Conservation (phyloP, 1,140 invertebrate species). For the Drosophila insularis region DNA sequence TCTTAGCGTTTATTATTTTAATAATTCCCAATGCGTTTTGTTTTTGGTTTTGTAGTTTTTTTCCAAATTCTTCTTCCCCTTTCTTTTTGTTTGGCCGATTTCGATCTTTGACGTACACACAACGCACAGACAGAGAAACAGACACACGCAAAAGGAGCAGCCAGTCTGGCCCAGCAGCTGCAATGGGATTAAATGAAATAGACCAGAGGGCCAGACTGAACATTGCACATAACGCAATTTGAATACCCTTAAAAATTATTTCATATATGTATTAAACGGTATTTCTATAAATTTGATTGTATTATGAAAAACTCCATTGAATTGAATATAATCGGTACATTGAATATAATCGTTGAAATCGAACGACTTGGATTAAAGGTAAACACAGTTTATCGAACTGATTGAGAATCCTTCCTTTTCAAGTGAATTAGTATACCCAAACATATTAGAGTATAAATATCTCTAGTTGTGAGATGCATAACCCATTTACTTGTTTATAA, state of each 20-base stretch:
- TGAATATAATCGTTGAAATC: too few species aligned
- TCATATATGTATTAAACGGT: too few species aligned
- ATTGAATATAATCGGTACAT: too few species aligned
- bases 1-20: constrained; percentile 68
- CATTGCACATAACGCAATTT: neutral
- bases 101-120: constrained; percentile 63
- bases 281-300: too few species aligned
- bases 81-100: constrained; percentile 30
- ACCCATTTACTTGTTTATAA: constrained; percentile 57
- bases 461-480: constrained; percentile 47
- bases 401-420: too few species aligned
- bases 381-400: too few species aligned
- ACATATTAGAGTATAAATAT: constrained; percentile 20
- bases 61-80: neutral
- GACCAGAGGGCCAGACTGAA: neutral
- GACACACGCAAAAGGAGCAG: neutral
- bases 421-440: too few species aligned
- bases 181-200: constrained; percentile 41
- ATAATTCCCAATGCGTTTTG: constrained; percentile 52
- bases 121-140: neutral
- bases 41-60: neutral
- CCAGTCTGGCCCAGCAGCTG: constrained; percentile 41
- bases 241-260: neutral
- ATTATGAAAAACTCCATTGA: too few species aligned
- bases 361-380: too few species aligned